Percentiles rank a stretch among this genome's conserved stretches.
Evolutionary conservation across 2,888 invertebrate genomes (phyloP).

Genomic region (Trichacis sp.): DNA sequence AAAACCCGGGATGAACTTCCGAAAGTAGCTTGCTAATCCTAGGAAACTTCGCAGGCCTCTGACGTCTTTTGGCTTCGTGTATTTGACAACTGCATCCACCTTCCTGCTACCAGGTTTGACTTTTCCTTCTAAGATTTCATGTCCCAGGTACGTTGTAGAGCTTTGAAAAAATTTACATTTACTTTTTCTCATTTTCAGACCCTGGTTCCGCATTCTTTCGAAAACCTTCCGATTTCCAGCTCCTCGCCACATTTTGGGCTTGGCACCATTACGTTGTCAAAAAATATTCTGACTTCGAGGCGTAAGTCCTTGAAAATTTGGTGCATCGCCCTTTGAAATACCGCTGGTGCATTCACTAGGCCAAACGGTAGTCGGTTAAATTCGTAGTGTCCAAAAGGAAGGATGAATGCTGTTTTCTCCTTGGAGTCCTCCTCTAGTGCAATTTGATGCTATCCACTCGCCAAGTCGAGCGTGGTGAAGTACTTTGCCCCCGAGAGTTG

Average conservation of each 20-base stretch:
- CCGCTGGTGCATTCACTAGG: slow-evolving; percentile 12
- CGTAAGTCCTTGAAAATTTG: slow-evolving; percentile 21
- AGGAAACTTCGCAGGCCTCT: slow-evolving; percentile 7
- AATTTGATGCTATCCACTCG: slow-evolving; percentile 55
- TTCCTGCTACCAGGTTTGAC: not conserved
- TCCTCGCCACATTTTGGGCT: slow-evolving; percentile 13
- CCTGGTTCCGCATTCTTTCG: not conserved
- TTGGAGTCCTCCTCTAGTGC: slow-evolving; percentile 46
- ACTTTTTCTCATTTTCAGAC: not conserved
- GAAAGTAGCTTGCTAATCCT: slow-evolving; percentile 9
- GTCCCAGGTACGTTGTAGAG: not conserved
- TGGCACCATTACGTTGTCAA: no score
- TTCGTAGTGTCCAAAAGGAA: no score
- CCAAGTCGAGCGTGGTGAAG: slow-evolving; percentile 55
- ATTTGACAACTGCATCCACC: not conserved
- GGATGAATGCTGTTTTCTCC: no score
- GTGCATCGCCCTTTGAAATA: no score
- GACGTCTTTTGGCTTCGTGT: not conserved
- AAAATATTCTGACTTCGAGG: no score
- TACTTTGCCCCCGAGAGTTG: slow-evolving; percentile 47
- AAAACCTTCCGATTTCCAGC: not conserved
- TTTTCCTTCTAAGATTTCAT: slow-evolving; percentile 1
- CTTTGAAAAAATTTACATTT: slow-evolving; percentile 13
- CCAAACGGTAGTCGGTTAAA: slow-evolving; percentile 6
- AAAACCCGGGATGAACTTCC: not conserved